phyloP scores from a whole-genome alignment of 2,888 invertebrate species.

The Cyrtodaria siliqua region DNA sequence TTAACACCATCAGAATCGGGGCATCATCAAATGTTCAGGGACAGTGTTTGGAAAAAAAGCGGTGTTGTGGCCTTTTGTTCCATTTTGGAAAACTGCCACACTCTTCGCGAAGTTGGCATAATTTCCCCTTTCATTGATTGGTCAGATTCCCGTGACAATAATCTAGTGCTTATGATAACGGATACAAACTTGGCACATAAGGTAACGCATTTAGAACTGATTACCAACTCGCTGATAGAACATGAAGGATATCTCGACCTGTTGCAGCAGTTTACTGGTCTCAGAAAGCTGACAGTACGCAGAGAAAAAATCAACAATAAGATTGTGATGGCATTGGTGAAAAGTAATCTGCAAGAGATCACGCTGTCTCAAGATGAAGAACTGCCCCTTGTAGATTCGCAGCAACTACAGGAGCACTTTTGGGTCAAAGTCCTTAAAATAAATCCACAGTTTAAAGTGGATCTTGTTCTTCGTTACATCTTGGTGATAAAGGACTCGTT shows the following conservation, averaged over 20 bases:
- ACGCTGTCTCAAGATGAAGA: slow-evolving; percentile 72
- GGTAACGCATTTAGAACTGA: slow-evolving; percentile 66
- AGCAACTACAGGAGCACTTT: slow-evolving; percentile 60
- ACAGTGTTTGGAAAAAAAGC: slow-evolving; percentile 58
- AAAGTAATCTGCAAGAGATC: slow-evolving; percentile 61
- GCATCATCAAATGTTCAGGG: slow-evolving; percentile 21
- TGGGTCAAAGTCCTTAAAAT: slow-evolving; percentile 65
- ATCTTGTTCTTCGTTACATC: slow-evolving; percentile 66
- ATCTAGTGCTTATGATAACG: slow-evolving; percentile 47
- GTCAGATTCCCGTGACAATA: slow-evolving; percentile 56
- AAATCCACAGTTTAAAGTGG: slow-evolving; percentile 64
- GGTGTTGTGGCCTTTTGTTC: slow-evolving; percentile 56
- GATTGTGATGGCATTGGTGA: slow-evolving; percentile 59
- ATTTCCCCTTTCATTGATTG: slow-evolving; percentile 63
- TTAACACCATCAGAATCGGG: slow-evolving; percentile 54
- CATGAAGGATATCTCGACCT: slow-evolving; percentile 65
- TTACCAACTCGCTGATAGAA: slow-evolving; percentile 62
- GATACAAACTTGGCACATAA: slow-evolving; percentile 45
- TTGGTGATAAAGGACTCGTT: slow-evolving; percentile 72
- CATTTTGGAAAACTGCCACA: slow-evolving; percentile 53
- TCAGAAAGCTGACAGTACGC: slow-evolving; percentile 59
- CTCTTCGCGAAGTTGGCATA: slow-evolving; percentile 46
- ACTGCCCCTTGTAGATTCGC: slow-evolving; percentile 55
- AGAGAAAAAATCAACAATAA: slow-evolving; percentile 70
- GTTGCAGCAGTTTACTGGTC: slow-evolving; percentile 58